Percentiles rank a stretch among this genome's conserved stretches.
These are phyloP conservation scores for Megalops cyprinoides DNA, from an alignment of 2,797 vertebrate genomes.

Conservation along the genomic window DNA sequence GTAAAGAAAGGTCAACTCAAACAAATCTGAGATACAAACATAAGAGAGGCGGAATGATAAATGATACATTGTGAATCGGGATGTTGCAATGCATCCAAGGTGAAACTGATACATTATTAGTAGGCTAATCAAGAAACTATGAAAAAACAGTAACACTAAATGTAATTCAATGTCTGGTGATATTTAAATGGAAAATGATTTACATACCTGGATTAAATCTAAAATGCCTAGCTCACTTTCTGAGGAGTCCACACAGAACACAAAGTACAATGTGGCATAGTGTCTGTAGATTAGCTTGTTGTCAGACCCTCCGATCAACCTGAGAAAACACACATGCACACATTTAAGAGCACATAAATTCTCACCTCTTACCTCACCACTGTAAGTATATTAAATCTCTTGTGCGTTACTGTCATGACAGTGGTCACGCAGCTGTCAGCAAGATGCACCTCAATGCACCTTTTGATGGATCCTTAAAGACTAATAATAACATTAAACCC, in stretches of 20 bases:
- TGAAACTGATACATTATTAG: neutral
- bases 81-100: neutral
- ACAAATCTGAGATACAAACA: neutral
- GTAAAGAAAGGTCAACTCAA: neutral
- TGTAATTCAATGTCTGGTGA: no score
- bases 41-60: neutral
- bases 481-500: no score
- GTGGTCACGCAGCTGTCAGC: no score
- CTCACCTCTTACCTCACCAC: neutral
- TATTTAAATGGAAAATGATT: neutral
- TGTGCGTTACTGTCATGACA: neutral
- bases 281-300: conserved; percentile 99
- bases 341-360: neutral
- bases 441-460: no score
- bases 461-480: no score
- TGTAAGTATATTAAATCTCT: neutral
- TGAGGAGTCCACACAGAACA: conserved; percentile 98
- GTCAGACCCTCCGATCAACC: conserved; percentile 95
- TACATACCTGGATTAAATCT: conserved; percentile 95
- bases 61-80: neutral
- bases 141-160: neutral
- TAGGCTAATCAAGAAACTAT: neutral
- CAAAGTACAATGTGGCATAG: conserved; percentile 97
- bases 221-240: conserved; percentile 98
- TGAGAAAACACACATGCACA: conserved; percentile 45